Conservation (phyloP, 2,113 vertebrate species). For the Apodemus speciosus region DNA sequence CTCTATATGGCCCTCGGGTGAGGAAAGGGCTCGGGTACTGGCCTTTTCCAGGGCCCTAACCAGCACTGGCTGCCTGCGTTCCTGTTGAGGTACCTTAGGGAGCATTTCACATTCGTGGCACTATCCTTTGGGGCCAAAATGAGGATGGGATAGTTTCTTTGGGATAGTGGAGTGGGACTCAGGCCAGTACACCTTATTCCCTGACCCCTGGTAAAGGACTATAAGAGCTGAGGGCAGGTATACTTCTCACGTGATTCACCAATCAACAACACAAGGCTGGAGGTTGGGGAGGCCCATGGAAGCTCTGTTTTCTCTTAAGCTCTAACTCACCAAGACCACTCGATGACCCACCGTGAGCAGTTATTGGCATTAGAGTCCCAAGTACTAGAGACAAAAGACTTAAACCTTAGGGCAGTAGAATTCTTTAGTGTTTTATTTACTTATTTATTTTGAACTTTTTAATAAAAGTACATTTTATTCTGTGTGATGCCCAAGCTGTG, state of each 20-base stretch:
- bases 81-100: not conserved
- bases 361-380: slow-evolving; percentile 59
- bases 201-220: not conserved
- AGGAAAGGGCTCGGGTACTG: not conserved
- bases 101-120: not conserved
- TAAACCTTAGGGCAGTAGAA: slow-evolving; percentile 16
- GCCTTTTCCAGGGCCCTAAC: slow-evolving; percentile 1
- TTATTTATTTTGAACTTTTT: not conserved
- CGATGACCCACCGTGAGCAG: slow-evolving; percentile 61
- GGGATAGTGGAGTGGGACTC: not conserved
- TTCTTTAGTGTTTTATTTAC: slow-evolving; percentile 23
- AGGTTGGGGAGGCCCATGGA: not conserved
- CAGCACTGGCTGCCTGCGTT: not conserved
- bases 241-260: not conserved
- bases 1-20: not conserved
- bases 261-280: too few relatives aligned
- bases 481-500: not conserved
- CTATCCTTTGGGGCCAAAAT: not conserved
- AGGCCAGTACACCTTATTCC: not conserved
- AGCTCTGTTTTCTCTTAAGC: not conserved
- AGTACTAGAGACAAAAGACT: slow-evolving; percentile 49
- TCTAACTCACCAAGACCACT: slow-evolving; percentile 29
- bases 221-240: not conserved
- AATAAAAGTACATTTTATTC: not conserved
- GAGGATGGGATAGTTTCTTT: not conserved